Evolutionary conservation across 35 echinoderm and acorn worm species (phyloP).

Genomic region (Strongylocentrotus purpuratus): DNA sequence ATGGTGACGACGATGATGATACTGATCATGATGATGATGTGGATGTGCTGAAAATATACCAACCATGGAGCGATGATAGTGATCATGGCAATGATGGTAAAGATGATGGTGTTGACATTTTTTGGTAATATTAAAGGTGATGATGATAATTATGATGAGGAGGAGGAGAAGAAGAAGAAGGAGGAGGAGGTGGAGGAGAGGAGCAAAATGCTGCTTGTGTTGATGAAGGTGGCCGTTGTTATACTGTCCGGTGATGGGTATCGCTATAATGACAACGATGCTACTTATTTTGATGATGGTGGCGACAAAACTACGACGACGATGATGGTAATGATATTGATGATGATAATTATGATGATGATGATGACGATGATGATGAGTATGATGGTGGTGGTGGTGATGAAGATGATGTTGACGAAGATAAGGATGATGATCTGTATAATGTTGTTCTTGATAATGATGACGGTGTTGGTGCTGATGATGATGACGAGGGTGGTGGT

Average conservation of each 20-base stretch:
- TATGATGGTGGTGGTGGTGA: slow-evolving; percentile 37
- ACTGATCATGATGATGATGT: background rate
- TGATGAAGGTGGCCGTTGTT: background rate
- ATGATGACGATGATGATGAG: slow-evolving; percentile 41
- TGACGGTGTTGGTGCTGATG: background rate
- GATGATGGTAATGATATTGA: slow-evolving; percentile 50
- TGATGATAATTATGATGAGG: background rate
- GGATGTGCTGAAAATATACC: background rate
- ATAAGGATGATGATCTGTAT: slow-evolving; percentile 48
- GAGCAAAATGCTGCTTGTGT: background rate
- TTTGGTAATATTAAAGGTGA: background rate
- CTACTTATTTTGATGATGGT: slow-evolving; percentile 20
- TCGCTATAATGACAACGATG: background rate
- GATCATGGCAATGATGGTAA: background rate
- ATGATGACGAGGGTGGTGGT: background rate
- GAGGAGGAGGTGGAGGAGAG: no score
- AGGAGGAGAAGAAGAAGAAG: no score
- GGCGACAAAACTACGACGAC: slow-evolving; percentile 9
- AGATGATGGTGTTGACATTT: background rate
- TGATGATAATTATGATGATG: background rate
- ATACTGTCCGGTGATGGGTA: background rate
- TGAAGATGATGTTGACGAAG: slow-evolving; percentile 17
- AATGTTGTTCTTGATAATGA: slow-evolving; percentile 40
- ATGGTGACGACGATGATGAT: background rate
- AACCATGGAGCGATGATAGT: background rate